A percentile compares a stretch with the other conserved stretches of the same genome.
Conservation (phyloP, 2,888 invertebrate species). For the Melieria picta region DNA sequence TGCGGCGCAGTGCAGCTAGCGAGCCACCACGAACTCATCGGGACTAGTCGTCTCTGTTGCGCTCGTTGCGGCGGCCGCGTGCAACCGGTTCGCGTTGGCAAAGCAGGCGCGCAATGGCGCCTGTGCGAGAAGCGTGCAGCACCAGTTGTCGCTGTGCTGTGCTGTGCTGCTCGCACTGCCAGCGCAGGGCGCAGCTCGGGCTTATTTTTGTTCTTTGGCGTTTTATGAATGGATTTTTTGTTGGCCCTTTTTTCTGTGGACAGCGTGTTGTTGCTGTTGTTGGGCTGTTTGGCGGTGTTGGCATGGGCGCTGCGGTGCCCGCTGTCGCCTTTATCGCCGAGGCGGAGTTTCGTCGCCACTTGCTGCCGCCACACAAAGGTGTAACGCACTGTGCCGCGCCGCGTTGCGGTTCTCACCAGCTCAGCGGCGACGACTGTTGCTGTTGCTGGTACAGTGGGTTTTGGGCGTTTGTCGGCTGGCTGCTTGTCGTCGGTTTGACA, state of each 20-base stretch:
- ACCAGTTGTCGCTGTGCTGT: too few species aligned
- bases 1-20: constrained; percentile 1
- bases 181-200: neutral
- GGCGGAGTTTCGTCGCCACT: constrained; percentile 37
- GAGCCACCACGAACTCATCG: fast-evolving
- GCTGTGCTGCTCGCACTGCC: too few species aligned
- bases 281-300: constrained; percentile 10
- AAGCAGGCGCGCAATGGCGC: constrained; percentile 8
- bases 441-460: constrained; percentile 27
- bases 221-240: constrained; percentile 14
- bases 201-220: neutral
- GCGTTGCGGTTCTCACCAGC: neutral
- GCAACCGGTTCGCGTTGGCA: constrained; percentile 6
- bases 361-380: neutral
- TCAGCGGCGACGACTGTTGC: neutral
- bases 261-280: constrained; percentile 17
- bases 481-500: constrained; percentile 32
- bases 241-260: neutral
- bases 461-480: constrained; percentile 30
- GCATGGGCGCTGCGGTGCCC: neutral
- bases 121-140: neutral
- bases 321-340: constrained; percentile 24
- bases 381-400: neutral
- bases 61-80: constrained; percentile 1
- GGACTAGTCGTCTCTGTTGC: neutral